phyloP scores from a whole-genome alignment of 2,888 invertebrate genomes.

The Griposia aprilina region DNA sequence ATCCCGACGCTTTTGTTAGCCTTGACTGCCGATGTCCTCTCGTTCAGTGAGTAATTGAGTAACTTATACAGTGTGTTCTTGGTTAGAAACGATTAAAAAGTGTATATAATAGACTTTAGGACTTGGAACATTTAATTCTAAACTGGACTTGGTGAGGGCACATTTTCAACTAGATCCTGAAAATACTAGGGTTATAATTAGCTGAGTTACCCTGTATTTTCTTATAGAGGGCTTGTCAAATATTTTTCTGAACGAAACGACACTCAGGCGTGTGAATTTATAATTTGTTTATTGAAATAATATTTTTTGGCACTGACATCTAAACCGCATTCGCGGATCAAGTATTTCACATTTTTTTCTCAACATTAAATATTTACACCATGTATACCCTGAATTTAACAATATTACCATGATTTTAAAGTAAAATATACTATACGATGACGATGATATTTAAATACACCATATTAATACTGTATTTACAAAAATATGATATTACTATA shows the following conservation, averaged over 20 bases:
- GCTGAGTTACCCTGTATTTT: constrained; percentile 3
- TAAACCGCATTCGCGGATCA: constrained; percentile 56
- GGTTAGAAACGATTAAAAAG: constrained; percentile 51
- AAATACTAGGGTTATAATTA: not conserved
- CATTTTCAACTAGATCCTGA: not conserved
- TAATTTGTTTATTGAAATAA: constrained; percentile 57
- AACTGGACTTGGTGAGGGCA: not conserved
- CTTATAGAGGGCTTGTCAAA: not conserved
- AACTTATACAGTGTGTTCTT: constrained; percentile 40
- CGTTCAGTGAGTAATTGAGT: constrained; percentile 23
- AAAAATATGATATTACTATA: constrained; percentile 79
- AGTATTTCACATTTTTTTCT: constrained; percentile 55
- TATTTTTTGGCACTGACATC: constrained; percentile 68
- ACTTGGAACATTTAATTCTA: not conserved
- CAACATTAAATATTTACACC: constrained; percentile 68
- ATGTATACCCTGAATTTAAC: constrained; percentile 77
- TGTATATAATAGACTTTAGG: constrained; percentile 30
- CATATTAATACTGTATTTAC: constrained; percentile 82
- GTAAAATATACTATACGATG: constrained; percentile 72
- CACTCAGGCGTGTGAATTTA: constrained; percentile 46
- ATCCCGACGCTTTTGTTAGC: constrained; percentile 33
- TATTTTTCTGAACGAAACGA: constrained; percentile 42
- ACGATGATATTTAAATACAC: constrained; percentile 76
- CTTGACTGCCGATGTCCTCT: constrained; percentile 41
- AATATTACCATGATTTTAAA: constrained; percentile 76